These are phyloP conservation scores for Rhinopomastus cyanomelas DNA, from an alignment of 2,113 vertebrate species.

Conservation along the genomic window DNA sequence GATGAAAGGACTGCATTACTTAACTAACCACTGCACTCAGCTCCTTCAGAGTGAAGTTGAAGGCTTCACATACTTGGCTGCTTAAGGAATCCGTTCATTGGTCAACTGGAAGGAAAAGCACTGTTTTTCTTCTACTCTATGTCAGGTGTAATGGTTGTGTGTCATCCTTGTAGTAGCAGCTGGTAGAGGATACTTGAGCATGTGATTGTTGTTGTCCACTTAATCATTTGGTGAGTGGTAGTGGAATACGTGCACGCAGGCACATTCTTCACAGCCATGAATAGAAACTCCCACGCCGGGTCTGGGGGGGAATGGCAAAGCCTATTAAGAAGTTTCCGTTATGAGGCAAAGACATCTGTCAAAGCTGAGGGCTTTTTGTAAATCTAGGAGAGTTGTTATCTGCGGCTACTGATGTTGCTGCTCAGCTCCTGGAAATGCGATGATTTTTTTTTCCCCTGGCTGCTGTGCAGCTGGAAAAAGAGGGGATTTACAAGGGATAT, in stretches of 20 bases:
- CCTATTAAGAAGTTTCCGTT: not conserved
- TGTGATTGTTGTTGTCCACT: not conserved
- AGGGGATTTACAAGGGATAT: not conserved
- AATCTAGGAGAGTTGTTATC: not conserved
- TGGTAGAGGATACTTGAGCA: not conserved
- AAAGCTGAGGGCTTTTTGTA: not conserved
- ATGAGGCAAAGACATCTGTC: not conserved
- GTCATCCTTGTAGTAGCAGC: not conserved
- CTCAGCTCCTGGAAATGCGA: not conserved
- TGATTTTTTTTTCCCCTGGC: not conserved
- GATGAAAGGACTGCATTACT: not conserved
- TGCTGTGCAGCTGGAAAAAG: not conserved
- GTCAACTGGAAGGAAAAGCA: not conserved
- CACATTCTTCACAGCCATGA: not conserved
- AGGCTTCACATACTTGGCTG: not conserved
- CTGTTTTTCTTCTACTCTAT: not conserved
- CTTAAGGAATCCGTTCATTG: not conserved
- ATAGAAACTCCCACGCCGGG: not conserved
- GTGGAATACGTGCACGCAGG: rapidly evolving
- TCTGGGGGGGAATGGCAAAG: not conserved
- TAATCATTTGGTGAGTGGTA: not conserved
- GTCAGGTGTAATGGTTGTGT: not conserved
- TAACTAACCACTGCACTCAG: not conserved
- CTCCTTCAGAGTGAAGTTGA: not conserved
- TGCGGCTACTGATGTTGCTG: not conserved